phyloP scores from a whole-genome alignment of 2,113 vertebrate genomes.

The Physeter macrocephalus region DNA sequence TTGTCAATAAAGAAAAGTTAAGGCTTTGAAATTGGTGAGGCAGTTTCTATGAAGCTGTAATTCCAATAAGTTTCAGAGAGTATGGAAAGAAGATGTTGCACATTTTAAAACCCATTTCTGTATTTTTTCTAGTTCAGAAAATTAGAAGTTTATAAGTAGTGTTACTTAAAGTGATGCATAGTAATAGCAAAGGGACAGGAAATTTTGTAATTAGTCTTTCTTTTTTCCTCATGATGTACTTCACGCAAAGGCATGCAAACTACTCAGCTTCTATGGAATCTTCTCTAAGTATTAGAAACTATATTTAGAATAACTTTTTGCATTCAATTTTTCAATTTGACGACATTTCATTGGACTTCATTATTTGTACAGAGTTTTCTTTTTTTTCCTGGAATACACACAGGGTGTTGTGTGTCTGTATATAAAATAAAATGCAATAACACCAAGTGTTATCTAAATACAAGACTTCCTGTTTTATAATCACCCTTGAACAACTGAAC shows the following conservation, averaged over 20 bases:
- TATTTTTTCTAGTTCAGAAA: background rate
- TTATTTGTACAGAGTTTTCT: background rate
- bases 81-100: background rate
- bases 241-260: background rate
- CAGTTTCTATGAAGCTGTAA: background rate
- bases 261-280: background rate
- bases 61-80: background rate
- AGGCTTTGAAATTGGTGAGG: background rate
- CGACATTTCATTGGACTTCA: background rate
- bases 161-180: background rate
- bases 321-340: background rate
- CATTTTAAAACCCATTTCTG: background rate
- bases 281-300: background rate
- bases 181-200: background rate
- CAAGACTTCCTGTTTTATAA: background rate
- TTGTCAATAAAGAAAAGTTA: background rate
- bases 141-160: background rate
- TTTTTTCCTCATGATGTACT: background rate
- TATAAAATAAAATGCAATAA: background rate
- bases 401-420: background rate
- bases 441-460: background rate
- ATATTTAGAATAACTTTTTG: background rate
- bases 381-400: background rate
- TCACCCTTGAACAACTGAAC: background rate
- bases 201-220: background rate